phyloP scores from a whole-genome alignment of 2,797 vertebrate genomes.

The Rhadinocentrus ornatus region DNA sequence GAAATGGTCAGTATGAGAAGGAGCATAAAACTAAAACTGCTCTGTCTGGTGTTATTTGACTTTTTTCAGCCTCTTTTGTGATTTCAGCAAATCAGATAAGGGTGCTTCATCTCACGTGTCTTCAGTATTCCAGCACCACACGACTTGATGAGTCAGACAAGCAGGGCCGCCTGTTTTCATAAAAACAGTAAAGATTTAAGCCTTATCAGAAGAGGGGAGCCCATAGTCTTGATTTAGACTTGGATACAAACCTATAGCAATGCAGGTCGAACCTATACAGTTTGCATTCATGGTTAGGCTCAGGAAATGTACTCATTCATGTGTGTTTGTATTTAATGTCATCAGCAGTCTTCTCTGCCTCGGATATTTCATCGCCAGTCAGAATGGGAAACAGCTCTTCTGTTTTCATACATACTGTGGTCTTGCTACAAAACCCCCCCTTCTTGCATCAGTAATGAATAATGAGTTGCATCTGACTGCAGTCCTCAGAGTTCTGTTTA shows the following conservation, averaged over 20 bases:
- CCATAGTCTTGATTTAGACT: conserved; percentile 2
- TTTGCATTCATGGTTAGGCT: conserved; percentile 10
- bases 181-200: conserved; percentile 14
- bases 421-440: conserved; percentile 22
- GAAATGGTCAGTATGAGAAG: background rate
- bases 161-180: conserved; percentile 6
- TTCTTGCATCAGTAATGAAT: conserved; percentile 50
- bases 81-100: conserved; percentile 18
- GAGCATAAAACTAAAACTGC: background rate
- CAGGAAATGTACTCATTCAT: background rate
- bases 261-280: background rate
- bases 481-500: conserved; percentile 12
- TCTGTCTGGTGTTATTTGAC: background rate
- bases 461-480: conserved; percentile 14
- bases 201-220: background rate
- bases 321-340: conserved; percentile 3
- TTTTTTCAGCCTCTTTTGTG: conserved; percentile 11
- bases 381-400: background rate
- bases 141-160: conserved; percentile 36
- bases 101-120: background rate
- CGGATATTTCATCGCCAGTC: background rate
- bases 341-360: background rate
- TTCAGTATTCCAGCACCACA: conserved; percentile 13
- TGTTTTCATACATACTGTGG: conserved; percentile 3
- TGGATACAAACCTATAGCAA: background rate